Base-by-base conservation (phyloP, 2,888 invertebrate genomes). In the Rutpela maculata region DNA sequence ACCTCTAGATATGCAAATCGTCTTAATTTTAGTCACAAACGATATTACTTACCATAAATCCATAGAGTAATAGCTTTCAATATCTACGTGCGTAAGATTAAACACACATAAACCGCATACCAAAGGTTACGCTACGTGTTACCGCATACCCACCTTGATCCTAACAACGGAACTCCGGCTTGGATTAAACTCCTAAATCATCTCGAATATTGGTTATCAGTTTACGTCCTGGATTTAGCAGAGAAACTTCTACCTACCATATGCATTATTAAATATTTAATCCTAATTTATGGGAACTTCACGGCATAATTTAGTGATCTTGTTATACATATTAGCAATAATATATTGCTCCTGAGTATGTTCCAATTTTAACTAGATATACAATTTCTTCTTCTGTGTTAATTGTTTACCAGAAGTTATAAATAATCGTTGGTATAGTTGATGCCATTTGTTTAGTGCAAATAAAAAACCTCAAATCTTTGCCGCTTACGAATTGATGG, bases 201-300 rank as follows among this genome's bases (percentile, higher is more conserved):
- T 57, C 70, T 59, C 18, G 22, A 70, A 70, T 70, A 70, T 70
- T 60, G 70, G 59, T 70, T 70, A 70, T 70, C 70, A 70, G 70
- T 59, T 59, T 60, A 35, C 59, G 59, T 19, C 19, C 35, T 35
- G 9, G 19, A 60, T 38, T 69, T 69, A 69, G 31, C 12, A 35
- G 70, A 22, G 70, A 38, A 70, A 70, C 59, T 70, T 60, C 38
- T 59, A 60, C 38, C 60, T 19, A 18, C 56, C 67, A 15, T 55
- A 67, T 67, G 50, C 22, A 67, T 67, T 67, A 67, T 67, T 67
- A 50, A 67, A 57, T 69, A 56, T 18, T 57, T 31, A 12, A 26
- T 22, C 56, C 68, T 69, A 55, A 69, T 69, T 69, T 56, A 69
- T 35, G 38, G 65, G 35, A 35, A 17, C 11, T 65, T 31, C 57